phyloP scores from a whole-genome alignment of 2,797 vertebrate species.

The Lutjanus campechanus region DNA sequence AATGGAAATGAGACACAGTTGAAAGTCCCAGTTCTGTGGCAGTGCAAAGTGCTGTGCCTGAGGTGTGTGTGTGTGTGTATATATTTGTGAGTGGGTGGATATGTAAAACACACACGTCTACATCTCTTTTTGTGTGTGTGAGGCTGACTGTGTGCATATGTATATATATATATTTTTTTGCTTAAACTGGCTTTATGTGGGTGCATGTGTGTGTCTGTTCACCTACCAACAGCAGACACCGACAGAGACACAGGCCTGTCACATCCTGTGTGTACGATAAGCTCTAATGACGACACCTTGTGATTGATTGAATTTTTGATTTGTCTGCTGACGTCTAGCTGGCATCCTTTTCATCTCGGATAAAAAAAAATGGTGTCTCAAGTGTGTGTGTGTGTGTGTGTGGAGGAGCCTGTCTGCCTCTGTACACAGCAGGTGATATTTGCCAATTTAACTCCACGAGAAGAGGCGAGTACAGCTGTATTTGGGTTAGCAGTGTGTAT shows the following conservation, averaged over 20 bases:
- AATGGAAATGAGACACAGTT: constrained; percentile 61
- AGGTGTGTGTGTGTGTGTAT: constrained; percentile 40
- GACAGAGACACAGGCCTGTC: constrained; percentile 54
- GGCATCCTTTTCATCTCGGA: constrained; percentile 59
- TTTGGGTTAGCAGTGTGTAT: constrained; percentile 47
- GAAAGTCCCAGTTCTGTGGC: constrained; percentile 35
- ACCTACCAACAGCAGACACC: constrained; percentile 21
- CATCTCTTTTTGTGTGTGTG: constrained; percentile 23
- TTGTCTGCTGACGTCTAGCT: constrained; percentile 50
- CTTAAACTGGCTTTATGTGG: background rate
- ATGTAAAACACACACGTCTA: constrained; percentile 31
- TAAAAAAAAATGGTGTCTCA: constrained; percentile 33
- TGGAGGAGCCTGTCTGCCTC: constrained; percentile 56
- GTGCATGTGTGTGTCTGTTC: constrained; percentile 2
- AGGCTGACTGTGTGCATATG: background rate
- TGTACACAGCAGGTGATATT: constrained; percentile 70
- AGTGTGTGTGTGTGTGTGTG: constrained; percentile 25
- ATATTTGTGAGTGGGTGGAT: constrained; percentile 21
- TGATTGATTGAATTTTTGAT: constrained; percentile 72
- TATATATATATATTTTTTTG: too few species aligned
- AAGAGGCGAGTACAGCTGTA: constrained; percentile 37
- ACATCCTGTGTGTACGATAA: constrained; percentile 50
- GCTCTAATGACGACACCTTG: constrained; percentile 53
- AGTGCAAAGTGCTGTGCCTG: constrained; percentile 45
- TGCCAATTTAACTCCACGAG: constrained; percentile 68